Base-by-base conservation (phyloP, 2,888 invertebrate species). In the Papilio protenor region DNA sequence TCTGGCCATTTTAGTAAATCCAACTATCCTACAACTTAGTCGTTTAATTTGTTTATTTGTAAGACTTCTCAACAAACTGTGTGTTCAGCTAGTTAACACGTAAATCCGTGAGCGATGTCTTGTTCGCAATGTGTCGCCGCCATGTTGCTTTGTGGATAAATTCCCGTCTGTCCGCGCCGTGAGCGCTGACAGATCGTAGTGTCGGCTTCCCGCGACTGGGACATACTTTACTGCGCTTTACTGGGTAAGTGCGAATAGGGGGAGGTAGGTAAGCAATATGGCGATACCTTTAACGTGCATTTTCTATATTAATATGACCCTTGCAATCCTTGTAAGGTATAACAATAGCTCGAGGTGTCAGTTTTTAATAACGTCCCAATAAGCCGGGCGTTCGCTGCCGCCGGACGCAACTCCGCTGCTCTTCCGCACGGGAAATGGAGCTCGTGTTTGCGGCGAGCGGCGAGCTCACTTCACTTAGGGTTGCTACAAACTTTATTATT, bases 321-420 rank as follows among this genome's bases (percentile, higher is more conserved):
- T 55, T 23, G 40, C 1, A 75, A 57, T 18, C 33, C 69, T 52
- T 27, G 61, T 75, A 49, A 76, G 80, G 79, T 78, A 81, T 80
- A 73, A 75, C 79, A 84, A 91, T 84, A 86, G 93, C 94, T 93
- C 87, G 91, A 93, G 94, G 94, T 94, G 93, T 93, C 92, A 90
- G 90, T 91, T 93, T 94, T 94, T 94, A 94, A 94, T 94, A 94
- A 93, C 92, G 91, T 86, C 87, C 92, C 94, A 94, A 94, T 94
- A 94, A 94, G 92, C 92, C 92, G 86, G 84, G 86, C 85, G 59
- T 11, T 86, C 84, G 86, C 85, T 4, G 23, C 86, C 85, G 40
- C 89, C 93, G 93, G 93, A 93, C 84, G 90, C 87, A 87, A 85
- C 89, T 90, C 88, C 88, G 88, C 86, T 87, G 85, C 86, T 89